These are phyloP conservation scores for Adela reaumurella DNA, from an alignment of 2,888 invertebrate species.

Conservation along the genomic window DNA sequence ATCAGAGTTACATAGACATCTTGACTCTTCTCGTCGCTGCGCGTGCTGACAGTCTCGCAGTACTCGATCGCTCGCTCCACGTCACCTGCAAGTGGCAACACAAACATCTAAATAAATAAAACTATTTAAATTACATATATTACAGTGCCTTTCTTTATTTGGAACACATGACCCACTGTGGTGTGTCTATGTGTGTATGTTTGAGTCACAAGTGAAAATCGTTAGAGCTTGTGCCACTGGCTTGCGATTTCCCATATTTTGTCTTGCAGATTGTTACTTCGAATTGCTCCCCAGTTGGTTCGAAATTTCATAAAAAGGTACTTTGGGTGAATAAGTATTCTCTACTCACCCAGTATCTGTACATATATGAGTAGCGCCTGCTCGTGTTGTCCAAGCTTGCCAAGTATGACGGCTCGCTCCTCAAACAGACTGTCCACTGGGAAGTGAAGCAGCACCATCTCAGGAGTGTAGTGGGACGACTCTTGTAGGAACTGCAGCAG, in stretches of 20 bases:
- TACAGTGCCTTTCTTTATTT: too few species aligned
- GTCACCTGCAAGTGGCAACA: conserved; percentile 53
- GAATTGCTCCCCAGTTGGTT: too few species aligned
- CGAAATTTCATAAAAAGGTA: too few species aligned
- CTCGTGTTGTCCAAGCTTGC: conserved; percentile 86
- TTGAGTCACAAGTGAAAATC: too few species aligned
- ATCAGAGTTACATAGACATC: conserved; percentile 63
- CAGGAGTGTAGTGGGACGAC: conserved; percentile 80
- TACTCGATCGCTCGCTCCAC: conserved; percentile 79
- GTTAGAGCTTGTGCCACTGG: too few species aligned
- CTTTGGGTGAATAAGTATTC: too few species aligned
- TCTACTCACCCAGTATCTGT: conserved; percentile 68
- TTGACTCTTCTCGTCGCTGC: conserved; percentile 27
- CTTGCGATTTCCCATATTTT: too few species aligned
- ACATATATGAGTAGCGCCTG: conserved; percentile 92
- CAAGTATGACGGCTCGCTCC: conserved; percentile 92
- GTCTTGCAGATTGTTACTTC: too few species aligned
- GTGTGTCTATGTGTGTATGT: too few species aligned
- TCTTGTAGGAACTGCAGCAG: conserved; percentile 77
- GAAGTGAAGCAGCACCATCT: conserved; percentile 81
- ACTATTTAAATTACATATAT: too few species aligned
- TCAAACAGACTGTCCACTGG: conserved; percentile 83
- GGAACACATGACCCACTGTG: too few species aligned
- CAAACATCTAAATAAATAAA: too few species aligned
- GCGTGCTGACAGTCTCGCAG: conserved; percentile 68